A percentile compares a stretch with the other conserved stretches of the same genome.
phyloP scores from a whole-genome alignment of 37 sponge, comb jelly and placozoan genomes.

The Spongia lamella region DNA sequence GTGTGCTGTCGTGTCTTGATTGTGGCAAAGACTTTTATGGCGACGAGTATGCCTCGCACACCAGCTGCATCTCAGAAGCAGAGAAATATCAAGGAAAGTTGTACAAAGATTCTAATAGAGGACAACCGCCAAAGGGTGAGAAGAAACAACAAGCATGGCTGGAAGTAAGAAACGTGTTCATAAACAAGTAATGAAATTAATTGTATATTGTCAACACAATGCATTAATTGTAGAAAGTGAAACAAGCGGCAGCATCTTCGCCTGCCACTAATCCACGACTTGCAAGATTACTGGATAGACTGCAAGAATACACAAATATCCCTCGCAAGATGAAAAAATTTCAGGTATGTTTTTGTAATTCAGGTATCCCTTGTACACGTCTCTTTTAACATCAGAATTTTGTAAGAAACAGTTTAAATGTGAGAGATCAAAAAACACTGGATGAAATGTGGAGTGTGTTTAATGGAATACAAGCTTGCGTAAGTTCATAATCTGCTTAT shows the following conservation, averaged over 20 bases:
- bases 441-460: conserved; percentile 82
- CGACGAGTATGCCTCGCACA: conserved; percentile 80
- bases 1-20: conserved; percentile 94
- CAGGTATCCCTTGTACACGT: too few species aligned
- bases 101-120: conserved; percentile 62
- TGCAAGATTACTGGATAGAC: conserved; percentile 57
- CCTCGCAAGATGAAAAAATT: conserved; percentile 95
- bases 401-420: conserved; percentile 83
- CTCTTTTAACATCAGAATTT: too few species aligned
- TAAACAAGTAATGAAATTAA: background rate
- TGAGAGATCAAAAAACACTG: conserved; percentile 58
- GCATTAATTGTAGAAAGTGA: conserved; percentile 38
- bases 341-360: conserved; percentile 70
- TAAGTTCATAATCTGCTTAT: too few species aligned
- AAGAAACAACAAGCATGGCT: conserved; percentile 93
- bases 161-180: conserved; percentile 56
- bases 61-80: conserved; percentile 92
- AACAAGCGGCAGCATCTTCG: conserved; percentile 33
- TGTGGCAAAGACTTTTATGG: conserved; percentile 93
- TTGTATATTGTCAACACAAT: background rate
- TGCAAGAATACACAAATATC: conserved; percentile 87
- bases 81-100: conserved; percentile 95
- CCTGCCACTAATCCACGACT: conserved; percentile 50
- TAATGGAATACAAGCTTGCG: conserved; percentile 6
- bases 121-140: conserved; percentile 72